Evolutionary conservation across 2,113 vertebrate genomes (phyloP).

Genomic region (Bagarius yarrelli): DNA sequence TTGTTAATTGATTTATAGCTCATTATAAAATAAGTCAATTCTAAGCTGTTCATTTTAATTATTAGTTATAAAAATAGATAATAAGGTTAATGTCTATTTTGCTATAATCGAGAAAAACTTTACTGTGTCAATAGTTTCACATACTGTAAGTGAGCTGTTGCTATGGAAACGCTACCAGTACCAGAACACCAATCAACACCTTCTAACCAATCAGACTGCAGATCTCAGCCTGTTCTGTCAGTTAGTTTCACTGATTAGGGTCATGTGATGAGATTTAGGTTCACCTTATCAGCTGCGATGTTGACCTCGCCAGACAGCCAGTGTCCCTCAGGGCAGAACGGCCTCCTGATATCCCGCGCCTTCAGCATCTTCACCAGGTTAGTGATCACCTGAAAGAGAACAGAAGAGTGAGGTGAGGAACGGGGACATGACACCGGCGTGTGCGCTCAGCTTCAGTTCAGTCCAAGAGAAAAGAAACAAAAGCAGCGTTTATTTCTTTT

Average conservation of each 20-base stretch:
- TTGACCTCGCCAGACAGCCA: conserved; percentile 97
- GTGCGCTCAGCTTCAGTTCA: neutral
- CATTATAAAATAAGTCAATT: no score
- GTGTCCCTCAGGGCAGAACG: conserved; percentile 92
- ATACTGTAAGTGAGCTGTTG: neutral
- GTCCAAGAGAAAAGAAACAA: neutral
- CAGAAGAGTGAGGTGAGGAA: neutral
- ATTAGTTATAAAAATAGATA: no score
- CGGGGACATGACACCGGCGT: no score
- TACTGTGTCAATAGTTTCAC: no score
- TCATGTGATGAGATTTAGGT: neutral
- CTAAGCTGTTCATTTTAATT: neutral
- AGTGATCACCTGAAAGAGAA: conserved; percentile 85
- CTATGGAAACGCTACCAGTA: neutral
- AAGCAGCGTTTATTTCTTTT: conserved; percentile 1
- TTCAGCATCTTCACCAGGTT: conserved; percentile 99
- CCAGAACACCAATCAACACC: neutral
- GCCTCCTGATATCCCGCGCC: conserved; percentile 89
- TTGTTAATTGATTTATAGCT: no score
- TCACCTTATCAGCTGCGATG: conserved; percentile 96
- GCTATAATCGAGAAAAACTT: no score
- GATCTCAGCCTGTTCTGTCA: neutral
- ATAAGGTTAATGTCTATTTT: no score
- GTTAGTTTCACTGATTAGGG: neutral
- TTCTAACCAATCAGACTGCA: neutral